A percentile compares a stretch with the other conserved stretches of the same genome.
These are phyloP conservation scores for Tenthredo amoena DNA, from an alignment of 2,888 invertebrate genomes.

Conservation along the genomic window DNA sequence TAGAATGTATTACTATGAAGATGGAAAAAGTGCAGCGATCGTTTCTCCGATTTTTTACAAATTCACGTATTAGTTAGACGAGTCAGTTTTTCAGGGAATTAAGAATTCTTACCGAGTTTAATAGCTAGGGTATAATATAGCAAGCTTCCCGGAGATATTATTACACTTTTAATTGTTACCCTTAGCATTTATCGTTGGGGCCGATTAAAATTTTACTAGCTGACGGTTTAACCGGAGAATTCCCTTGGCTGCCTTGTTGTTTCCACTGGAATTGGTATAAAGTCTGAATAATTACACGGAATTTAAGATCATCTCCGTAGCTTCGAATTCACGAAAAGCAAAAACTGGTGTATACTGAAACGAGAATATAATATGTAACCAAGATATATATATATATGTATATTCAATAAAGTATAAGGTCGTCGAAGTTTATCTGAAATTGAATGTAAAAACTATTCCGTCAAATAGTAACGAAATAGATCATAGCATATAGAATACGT, in stretches of 20 bases:
- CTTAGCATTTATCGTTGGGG: slow-evolving; percentile 59
- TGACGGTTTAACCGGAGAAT: slow-evolving; percentile 15
- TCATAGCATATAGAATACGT: too few relatives aligned
- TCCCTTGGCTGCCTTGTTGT: not conserved
- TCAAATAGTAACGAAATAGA: too few relatives aligned
- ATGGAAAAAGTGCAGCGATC: not conserved
- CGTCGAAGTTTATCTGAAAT: too few relatives aligned
- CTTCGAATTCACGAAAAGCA: not conserved
- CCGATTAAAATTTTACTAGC: slow-evolving; percentile 60
- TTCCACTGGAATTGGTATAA: not conserved
- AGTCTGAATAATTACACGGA: not conserved
- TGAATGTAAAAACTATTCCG: too few relatives aligned
- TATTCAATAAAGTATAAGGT: too few relatives aligned
- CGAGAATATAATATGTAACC: too few relatives aligned
- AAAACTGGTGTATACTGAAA: not conserved
- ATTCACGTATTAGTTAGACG: not conserved
- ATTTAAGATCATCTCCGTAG: not conserved
- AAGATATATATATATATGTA: too few relatives aligned
- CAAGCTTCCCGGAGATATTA: slow-evolving; percentile 62
- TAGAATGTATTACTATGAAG: too few relatives aligned
- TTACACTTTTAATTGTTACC: slow-evolving; percentile 65
- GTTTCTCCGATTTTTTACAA: not conserved
- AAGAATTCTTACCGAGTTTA: not conserved
- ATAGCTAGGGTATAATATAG: slow-evolving; percentile 56
- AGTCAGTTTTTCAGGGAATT: not conserved